Base-by-base conservation (phyloP, 2,113 vertebrate genomes). In the Suncus etruscus region DNA sequence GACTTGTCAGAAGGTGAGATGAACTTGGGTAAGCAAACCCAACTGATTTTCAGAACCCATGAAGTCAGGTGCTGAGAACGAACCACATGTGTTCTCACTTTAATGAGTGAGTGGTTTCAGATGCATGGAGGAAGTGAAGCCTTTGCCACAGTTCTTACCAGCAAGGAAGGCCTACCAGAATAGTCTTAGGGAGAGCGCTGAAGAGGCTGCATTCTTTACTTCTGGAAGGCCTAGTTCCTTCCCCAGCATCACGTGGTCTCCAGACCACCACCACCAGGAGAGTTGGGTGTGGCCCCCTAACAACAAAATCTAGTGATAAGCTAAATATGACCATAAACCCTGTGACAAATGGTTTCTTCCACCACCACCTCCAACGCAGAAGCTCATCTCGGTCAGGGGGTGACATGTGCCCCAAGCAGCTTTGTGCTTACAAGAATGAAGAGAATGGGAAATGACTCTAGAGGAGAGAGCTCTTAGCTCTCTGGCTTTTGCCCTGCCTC, bases 1-100 rank as follows among this genome's bases (percentile, higher is more conserved):
- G 76, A 79, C 11, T 75, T 90, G 66, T 54, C 82, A 85, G 69
- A 92, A 83, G 14, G 87, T 92, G 65, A 93, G 82, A 87, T 32
- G 32, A 93, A 47, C 73, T 22, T 85, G 90, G 69, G 25, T 70
- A 47, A 66, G 51, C n/a, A 69, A 83, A 86, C 70, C 51, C 85
- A 86, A 87, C 61, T 18, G 47, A 82, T 91, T 83, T 94, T 69
- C 79, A 79, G 66, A 84, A 48, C 14, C 9, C 51, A 72, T 18
- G n/a, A 39, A 91, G 32, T 80, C 80, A 80, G 79, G 61, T 51
- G 68, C 92, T 70, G 31, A 81, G 54, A 80, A 24, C 63, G 83
- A 79, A 69, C 72, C 79, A 8, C 63, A 54, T 6, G 10, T 77
- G 66, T 87, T 84, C 50, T 89, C 54, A 68, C 63, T 88, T 78